Conservation (phyloP, 2,113 vertebrate genomes). For the Meriones unguiculatus region DNA sequence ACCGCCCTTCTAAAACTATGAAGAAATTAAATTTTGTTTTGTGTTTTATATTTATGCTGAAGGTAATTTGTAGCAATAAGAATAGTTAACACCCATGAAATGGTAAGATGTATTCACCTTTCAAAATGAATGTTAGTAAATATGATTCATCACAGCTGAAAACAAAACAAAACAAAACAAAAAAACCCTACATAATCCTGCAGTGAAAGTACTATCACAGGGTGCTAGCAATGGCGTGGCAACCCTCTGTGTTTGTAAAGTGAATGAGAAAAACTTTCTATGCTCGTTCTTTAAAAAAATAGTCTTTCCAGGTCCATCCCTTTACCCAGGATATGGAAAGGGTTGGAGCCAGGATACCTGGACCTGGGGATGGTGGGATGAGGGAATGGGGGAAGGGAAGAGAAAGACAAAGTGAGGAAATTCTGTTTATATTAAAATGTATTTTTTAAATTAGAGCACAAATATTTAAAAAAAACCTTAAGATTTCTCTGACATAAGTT, state of each 20-base stretch:
- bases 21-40: constrained; percentile 16
- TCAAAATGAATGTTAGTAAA: constrained; percentile 25
- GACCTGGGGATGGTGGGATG: neutral
- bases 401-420: neutral
- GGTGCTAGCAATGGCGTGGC: neutral
- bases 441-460: neutral
- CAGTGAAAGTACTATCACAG: neutral
- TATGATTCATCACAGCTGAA: constrained; percentile 30
- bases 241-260: neutral
- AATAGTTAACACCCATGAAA: neutral
- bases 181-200: neutral
- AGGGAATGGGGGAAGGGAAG: neutral
- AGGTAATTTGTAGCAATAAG: neutral
- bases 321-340: neutral
- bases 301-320: neutral
- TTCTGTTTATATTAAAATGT: neutral
- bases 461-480: neutral
- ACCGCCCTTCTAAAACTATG: constrained; percentile 11
- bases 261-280: neutral
- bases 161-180: neutral
- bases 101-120: constrained; percentile 12
- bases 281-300: neutral
- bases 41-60: constrained; percentile 1
- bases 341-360: neutral
- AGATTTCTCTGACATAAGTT: neutral